phyloP scores from a whole-genome alignment of 2,113 vertebrate species.

The Alethe diademata region DNA sequence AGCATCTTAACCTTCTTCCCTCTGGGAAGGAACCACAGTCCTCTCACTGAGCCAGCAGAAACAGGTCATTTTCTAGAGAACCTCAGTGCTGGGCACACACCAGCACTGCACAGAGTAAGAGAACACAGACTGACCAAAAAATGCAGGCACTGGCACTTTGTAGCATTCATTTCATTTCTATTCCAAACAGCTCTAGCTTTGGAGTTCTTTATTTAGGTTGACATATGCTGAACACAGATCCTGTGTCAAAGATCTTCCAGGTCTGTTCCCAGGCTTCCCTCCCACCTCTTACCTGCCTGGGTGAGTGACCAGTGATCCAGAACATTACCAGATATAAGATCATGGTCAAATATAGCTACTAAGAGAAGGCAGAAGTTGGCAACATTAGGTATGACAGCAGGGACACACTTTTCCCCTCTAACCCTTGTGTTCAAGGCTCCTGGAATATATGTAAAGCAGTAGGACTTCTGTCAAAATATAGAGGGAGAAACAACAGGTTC shows the following conservation, averaged over 20 bases:
- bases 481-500: background rate
- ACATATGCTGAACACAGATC: background rate
- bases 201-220: slow-evolving; percentile 55
- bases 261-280: background rate
- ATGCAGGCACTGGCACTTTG: background rate
- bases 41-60: background rate
- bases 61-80: background rate
- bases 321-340: background rate
- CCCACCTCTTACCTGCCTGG: background rate
- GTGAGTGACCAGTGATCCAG: background rate
- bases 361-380: background rate
- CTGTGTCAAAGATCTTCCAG: background rate
- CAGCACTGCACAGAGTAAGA: background rate
- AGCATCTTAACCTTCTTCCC: background rate
- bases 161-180: background rate
- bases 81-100: background rate
- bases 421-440: background rate
- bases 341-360: background rate
- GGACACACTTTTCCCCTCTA: background rate
- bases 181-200: background rate
- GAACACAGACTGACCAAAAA: background rate
- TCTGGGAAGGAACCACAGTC: background rate
- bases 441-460: background rate
- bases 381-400: background rate
- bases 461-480: background rate